Percentiles rank a stretch among this genome's conserved stretches.
These are phyloP conservation scores for Puffinus mauretanicus DNA, from an alignment of 2,113 vertebrate genomes.

Conservation along the genomic window DNA sequence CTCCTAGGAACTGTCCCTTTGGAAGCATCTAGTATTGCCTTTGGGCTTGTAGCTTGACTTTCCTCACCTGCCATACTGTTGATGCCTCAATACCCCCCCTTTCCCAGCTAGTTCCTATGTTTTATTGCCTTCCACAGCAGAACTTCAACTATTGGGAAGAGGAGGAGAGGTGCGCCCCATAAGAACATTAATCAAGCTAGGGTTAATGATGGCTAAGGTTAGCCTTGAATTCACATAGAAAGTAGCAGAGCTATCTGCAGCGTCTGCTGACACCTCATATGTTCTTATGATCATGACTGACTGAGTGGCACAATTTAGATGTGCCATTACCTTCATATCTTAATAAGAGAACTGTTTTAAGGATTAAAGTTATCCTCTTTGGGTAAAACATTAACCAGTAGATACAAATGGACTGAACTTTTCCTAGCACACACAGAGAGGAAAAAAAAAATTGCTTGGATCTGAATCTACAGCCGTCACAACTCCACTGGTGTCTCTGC, in stretches of 20 bases:
- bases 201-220: not conserved
- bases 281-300: not conserved
- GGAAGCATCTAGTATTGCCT: not conserved
- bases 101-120: not conserved
- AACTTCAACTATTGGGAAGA: not conserved
- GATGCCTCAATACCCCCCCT: not conserved
- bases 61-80: not conserved
- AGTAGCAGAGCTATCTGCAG: not conserved
- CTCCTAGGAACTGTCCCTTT: not conserved
- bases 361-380: slow-evolving; percentile 14
- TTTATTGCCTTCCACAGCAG: not conserved
- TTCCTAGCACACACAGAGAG: not conserved
- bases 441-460: not conserved
- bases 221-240: not conserved
- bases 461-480: not conserved
- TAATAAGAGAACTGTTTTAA: slow-evolving; percentile 46
- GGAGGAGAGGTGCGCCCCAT: accelerated
- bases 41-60: not conserved
- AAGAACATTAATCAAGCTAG: not conserved
- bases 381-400: slow-evolving; percentile 53
- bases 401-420: not conserved
- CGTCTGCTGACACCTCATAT: not conserved
- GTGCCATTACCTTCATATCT: slow-evolving; percentile 14
- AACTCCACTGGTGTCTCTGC: not conserved
- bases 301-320: slow-evolving; percentile 35